Conservation (phyloP, 2,888 invertebrate genomes). For the Pegoplata infirma region DNA sequence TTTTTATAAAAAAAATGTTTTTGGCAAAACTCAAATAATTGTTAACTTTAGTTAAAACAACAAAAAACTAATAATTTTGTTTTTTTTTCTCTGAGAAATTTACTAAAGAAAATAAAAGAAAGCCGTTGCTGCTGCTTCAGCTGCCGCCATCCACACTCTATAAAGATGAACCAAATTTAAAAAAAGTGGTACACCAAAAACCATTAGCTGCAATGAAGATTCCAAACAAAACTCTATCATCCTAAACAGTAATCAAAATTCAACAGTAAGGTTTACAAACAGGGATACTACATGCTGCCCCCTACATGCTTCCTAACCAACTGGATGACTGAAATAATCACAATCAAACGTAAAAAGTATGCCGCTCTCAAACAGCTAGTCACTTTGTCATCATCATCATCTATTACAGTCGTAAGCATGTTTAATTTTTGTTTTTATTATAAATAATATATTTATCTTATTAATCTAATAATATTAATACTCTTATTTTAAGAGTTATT, state of each 20-base stretch:
- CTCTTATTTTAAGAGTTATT: background rate
- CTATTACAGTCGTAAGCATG: constrained; percentile 56
- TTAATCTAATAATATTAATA: constrained; percentile 21
- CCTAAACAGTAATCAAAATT: too few species aligned
- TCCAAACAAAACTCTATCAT: too few species aligned
- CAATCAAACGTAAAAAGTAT: too few species aligned
- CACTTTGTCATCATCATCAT: too few species aligned
- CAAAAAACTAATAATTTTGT: constrained; percentile 59
- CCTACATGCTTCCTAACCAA: too few species aligned
- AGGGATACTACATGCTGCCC: too few species aligned
- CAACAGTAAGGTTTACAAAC: too few species aligned
- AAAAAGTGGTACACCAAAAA: too few species aligned
- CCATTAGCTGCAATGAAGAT: too few species aligned
- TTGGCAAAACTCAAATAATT: constrained; percentile 17
- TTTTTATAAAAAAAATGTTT: constrained; percentile 25
- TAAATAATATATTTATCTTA: constrained; percentile 12
- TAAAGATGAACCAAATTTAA: background rate
- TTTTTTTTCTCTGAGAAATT: constrained; percentile 61
- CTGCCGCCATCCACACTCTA: background rate
- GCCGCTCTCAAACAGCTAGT: too few species aligned
- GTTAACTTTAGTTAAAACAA: constrained; percentile 32
- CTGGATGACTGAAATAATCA: too few species aligned
- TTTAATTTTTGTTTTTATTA: constrained; percentile 34
- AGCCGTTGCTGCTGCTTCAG: background rate
- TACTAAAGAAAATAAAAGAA: constrained; percentile 35